phyloP scores from a whole-genome alignment of 2,797 vertebrate species.

The Macropus fuliginosus region DNA sequence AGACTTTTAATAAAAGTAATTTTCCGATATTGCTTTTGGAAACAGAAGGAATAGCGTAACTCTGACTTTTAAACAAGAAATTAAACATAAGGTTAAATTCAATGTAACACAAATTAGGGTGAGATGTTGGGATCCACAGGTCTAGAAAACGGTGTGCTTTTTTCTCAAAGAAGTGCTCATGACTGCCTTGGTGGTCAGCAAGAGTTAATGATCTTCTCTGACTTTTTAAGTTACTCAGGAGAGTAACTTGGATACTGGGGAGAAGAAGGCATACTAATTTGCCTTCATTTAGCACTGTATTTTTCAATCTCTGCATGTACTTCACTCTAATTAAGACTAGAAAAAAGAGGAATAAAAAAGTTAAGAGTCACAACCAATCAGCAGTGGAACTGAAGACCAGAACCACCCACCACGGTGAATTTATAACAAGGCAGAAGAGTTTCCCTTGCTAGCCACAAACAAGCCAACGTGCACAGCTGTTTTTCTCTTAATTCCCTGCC shows the following conservation, averaged over 20 bases:
- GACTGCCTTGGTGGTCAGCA: neutral
- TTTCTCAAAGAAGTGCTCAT: neutral
- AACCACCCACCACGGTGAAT: neutral
- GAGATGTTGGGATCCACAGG: conserved; percentile 34
- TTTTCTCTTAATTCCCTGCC: neutral
- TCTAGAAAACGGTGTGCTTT: conserved; percentile 31
- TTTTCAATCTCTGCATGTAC: conserved; percentile 20
- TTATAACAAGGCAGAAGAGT: neutral
- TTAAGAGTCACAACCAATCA: conserved; percentile 16
- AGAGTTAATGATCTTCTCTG: conserved; percentile 7
- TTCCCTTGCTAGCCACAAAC: neutral
- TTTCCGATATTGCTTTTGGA: conserved; percentile 37
- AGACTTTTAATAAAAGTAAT: conserved; percentile 33
- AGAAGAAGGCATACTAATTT: neutral
- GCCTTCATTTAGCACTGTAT: neutral
- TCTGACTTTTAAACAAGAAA: conserved; percentile 4
- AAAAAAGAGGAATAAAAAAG: conserved; percentile 30
- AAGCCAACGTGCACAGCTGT: neutral
- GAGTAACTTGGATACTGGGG: conserved; percentile 28
- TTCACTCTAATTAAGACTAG: conserved; percentile 28
- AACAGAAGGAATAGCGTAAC: neutral
- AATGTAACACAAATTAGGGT: conserved; percentile 19
- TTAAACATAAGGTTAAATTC: conserved; percentile 6
- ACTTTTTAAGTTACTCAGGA: conserved; percentile 30
- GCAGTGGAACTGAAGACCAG: neutral